Percentiles rank a stretch among this genome's conserved stretches.
These are phyloP conservation scores for Microtus obscurus DNA, from an alignment of 2,797 vertebrate species.

Conservation along the genomic window DNA sequence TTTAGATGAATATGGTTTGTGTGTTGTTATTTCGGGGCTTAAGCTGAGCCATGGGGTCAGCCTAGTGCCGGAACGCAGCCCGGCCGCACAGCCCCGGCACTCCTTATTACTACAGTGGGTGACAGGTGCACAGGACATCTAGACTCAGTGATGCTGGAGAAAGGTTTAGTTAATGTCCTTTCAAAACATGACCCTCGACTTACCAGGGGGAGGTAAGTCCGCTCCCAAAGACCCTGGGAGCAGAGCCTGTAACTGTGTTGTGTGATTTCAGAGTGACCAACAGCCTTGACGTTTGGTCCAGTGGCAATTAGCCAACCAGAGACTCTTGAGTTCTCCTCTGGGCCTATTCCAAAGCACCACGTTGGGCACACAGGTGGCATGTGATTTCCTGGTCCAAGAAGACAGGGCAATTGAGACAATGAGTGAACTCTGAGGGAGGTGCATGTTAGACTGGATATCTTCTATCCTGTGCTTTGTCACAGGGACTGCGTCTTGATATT, in stretches of 20 bases:
- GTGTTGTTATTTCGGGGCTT: too few relatives aligned
- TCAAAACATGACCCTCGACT: not conserved
- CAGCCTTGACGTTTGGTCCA: not conserved
- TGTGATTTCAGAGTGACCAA: fast-evolving
- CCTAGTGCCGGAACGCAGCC: too few relatives aligned
- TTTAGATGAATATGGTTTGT: too few relatives aligned
- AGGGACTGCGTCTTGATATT: fast-evolving
- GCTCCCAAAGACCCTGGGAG: not conserved
- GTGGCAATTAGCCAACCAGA: not conserved
- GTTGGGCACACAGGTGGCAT: too few relatives aligned
- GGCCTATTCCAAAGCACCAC: not conserved
- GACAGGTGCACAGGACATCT: not conserved
- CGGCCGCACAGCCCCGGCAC: too few relatives aligned
- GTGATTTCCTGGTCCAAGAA: not conserved
- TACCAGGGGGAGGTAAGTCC: not conserved
- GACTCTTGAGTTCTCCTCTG: not conserved
- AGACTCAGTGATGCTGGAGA: too few relatives aligned
- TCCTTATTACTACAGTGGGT: too few relatives aligned
- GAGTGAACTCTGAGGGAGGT: fast-evolving
- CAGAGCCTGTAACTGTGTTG: not conserved
- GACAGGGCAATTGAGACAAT: fast-evolving
- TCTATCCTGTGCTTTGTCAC: too few relatives aligned
- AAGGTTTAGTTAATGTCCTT: too few relatives aligned
- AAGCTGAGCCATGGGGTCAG: too few relatives aligned
- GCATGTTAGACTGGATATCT: not conserved